Evolutionary conservation across 35 echinoderm and acorn worm genomes (phyloP), one percentile per base, ranked within the genome.

Genomic region (Lytechinus variegatus): DNA sequence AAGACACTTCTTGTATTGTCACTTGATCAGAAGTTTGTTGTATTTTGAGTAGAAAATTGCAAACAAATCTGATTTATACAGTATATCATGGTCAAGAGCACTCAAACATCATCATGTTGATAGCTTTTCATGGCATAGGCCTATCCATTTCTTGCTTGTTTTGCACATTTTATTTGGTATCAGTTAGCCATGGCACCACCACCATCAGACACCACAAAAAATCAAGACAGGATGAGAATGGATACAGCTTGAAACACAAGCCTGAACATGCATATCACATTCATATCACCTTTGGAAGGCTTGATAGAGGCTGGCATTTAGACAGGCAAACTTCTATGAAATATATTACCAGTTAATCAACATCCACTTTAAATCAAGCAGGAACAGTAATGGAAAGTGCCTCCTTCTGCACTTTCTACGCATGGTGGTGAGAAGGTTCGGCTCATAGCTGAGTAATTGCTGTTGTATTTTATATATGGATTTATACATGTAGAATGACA

Each of bases 341-440:
- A 79, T 19, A 79, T 6, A 79, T 27, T 24, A 79, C 66, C 66
- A 79, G 66, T 79, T 79, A 79, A 79, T 79, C 66, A 79, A 79
- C n/a, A 79, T 79, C 66, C 66, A 79, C 66, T 79, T 79, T 79
- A 79, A 79, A 79, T 79, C 66, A 79, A 79, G 66, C 66, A 24
- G 66, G 6, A 79, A 24, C 14, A 16, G 7, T 24, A 79, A 24
- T 79, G 66, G 66, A 79, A 79, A 79, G 66, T 79, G 66, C 66
- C 19, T 79, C 66, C 66, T 79, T 79, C 66, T 6, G 21, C 14
- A 79, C 16, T 24, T 24, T 79, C 66, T 19, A 79, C 4, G 16
- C 66, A 79, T n/a, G 66, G 1, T 79, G 19, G 19, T 79, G 19
- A 79, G 16, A 79, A 79, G 66, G 61, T 71, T 71, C 5, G 66